Base-by-base conservation (phyloP, 2,888 invertebrate species). In the Lasioglossum morio region DNA sequence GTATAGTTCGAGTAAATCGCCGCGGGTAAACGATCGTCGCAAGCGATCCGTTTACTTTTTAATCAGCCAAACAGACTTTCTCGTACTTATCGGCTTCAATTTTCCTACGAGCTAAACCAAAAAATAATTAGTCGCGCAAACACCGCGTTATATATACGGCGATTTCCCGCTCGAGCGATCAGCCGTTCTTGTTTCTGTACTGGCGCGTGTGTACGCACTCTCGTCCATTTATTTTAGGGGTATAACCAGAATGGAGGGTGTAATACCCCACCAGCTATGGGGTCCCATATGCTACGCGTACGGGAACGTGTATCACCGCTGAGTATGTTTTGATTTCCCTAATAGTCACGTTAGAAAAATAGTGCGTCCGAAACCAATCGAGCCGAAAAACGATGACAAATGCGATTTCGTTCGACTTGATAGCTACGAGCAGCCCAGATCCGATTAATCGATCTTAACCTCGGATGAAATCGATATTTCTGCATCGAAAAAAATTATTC, bases 311-410 rank as follows among this genome's bases (percentile, higher is more conserved):
- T 81, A 82, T 85, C 79, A 75, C 85, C 88, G 88, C 89, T 87
- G 93, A 94, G 93, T 94, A 90, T 95, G 94, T 95, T 95, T 95
- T 95, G 95, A 95, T 95, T 94, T 94, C 89, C 92, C 93, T 95
- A 95, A 95, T 95, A 94, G 95, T 85, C 86, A 79, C 76, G 89
- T 83, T 87, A 88, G 88, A 88, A 92, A 69, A 92, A 91, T 92
- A 90, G 86, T 90, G 57, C 86, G 80, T 82, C 82, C 79, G 79
- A 78, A 79, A 81, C 16, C 85, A 81, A 73, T 72, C 72, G 60
- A 85, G 79, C 76, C 75, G 80, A 86, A 84, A 85, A 88, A 87
- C 82, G 53, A 63, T 83, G 76, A 86, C 79, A 83, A 88, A 90
- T 91, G 76, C 34, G 10, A 30, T 72, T 69, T 37, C 19, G 46